Evolutionary conservation across 1,140 invertebrate species (phyloP).

Genomic region (Proales similis): DNA sequence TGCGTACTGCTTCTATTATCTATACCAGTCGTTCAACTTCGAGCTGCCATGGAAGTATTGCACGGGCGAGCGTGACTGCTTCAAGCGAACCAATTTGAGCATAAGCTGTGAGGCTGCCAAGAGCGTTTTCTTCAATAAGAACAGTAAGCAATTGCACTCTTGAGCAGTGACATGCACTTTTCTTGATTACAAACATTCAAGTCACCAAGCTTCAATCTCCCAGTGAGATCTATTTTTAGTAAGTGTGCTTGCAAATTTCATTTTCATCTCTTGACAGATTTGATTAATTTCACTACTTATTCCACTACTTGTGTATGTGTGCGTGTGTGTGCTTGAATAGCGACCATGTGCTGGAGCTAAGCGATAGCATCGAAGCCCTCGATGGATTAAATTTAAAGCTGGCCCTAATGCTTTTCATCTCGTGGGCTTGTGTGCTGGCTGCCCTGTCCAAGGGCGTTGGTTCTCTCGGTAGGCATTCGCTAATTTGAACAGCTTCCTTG

Average conservation of each 20-base stretch:
- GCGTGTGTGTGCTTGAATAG: neutral
- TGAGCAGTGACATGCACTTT: too few species aligned
- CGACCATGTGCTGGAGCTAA: slow-evolving; percentile 12
- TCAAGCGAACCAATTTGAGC: slow-evolving; percentile 38
- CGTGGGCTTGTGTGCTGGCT: slow-evolving; percentile 4
- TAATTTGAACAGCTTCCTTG: too few species aligned
- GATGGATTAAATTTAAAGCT: slow-evolving; percentile 2
- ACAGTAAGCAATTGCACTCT: too few species aligned
- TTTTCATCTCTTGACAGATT: neutral
- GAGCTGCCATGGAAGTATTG: slow-evolving; percentile 64
- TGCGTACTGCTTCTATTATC: slow-evolving; percentile 38
- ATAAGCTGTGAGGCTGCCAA: slow-evolving; percentile 37
- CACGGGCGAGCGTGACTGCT: slow-evolving; percentile 43
- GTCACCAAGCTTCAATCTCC: slow-evolving; percentile 51
- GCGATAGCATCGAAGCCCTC: slow-evolving; percentile 8
- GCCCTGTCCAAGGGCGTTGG: slow-evolving; percentile 8
- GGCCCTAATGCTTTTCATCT: slow-evolving; percentile 10
- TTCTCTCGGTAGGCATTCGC: too few species aligned
- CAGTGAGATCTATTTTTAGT: slow-evolving; percentile 63
- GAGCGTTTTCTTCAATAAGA: slow-evolving; percentile 27
- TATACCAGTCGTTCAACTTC: slow-evolving; percentile 56
- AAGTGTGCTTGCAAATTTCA: too few species aligned
- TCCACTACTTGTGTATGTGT: too few species aligned
- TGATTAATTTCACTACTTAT: too few species aligned
- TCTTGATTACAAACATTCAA: too few species aligned